A percentile compares a stretch with the other conserved stretches of the same genome.
phyloP scores from a whole-genome alignment of 37 sponge, comb jelly and placozoan species.

The Lycopodina hypogea region DNA sequence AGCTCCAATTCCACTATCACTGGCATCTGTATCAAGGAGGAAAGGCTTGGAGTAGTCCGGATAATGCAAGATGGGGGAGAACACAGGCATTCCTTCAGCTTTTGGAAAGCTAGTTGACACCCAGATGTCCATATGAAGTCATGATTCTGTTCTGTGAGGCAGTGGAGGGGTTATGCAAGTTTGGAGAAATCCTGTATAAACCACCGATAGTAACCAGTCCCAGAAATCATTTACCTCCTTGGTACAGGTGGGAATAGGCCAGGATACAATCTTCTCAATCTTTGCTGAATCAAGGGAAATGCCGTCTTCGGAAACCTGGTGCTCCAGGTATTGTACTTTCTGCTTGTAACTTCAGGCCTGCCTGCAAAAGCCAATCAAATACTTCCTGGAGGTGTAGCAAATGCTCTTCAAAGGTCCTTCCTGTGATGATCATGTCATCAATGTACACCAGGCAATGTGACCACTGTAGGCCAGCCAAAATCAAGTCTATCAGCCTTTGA shows the following conservation, averaged over 20 bases:
- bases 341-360: constrained; percentile 29
- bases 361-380: constrained; percentile 8
- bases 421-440: constrained; percentile 37
- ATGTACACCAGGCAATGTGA: constrained; percentile 32
- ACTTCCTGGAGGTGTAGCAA: constrained; percentile 18
- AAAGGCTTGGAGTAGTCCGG: constrained; percentile 20
- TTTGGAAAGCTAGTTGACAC: constrained; percentile 22
- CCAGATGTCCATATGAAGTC: constrained; percentile 37
- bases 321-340: constrained; percentile 21
- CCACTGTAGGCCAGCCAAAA: constrained; percentile 34
- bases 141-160: constrained; percentile 2
- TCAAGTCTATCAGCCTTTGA: constrained; percentile 36
- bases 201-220: constrained; percentile 28
- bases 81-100: neutral
- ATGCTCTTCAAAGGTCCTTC: constrained; percentile 15
- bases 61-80: constrained; percentile 18
- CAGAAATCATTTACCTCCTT: constrained; percentile 32
- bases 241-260: constrained; percentile 23
- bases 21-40: constrained; percentile 53
- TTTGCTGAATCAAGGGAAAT: constrained; percentile 21
- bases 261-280: constrained; percentile 7
- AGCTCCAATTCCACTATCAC: constrained; percentile 32
- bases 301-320: constrained; percentile 26
- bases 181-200: constrained; percentile 11
- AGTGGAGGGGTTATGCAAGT: constrained; percentile 34